Base-by-base conservation (phyloP, 2,113 vertebrate genomes). In the Saguinus midas region DNA sequence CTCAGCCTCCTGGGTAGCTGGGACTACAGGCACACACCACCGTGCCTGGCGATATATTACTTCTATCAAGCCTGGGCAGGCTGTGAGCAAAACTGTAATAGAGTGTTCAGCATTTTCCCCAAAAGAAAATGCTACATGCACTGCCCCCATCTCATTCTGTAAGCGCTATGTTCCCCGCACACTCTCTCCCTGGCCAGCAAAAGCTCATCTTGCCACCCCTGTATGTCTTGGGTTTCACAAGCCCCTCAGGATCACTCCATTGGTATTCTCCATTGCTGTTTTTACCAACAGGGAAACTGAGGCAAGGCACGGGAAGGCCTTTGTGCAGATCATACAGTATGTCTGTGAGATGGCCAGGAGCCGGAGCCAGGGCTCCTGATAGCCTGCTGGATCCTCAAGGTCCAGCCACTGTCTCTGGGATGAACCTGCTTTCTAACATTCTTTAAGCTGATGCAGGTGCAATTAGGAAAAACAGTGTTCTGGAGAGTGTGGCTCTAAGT, bases 231-330 rank as follows among this genome's bases (percentile, higher is more conserved):
- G 66, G 43, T 16, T 90, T 43, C 84, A 37, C 45, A 70, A 80
- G 25, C 25, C 57, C 64, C 29, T 14, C 1, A 17, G 35, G 50
- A 40, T 73, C 17, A 27, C 35, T 17, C 23, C 8, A 1, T 0
- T 52, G 76, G 43, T 29, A 0, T 57, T 58, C 16, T 13, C 73
- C 43, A 11, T 18, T 64, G 50, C 12, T 23, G 17, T 20, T 81
- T 95, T 87, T 32, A 35, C 43, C 37, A 48, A 35, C 75, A 52
- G 87, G 70, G 81, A 97, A 90, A 68, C 20, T 45, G 58, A 96
- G 96, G 79, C 91, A 79, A 80, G 45, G 40, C 68, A 8, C 48
- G 64, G 43, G 61, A 43, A 75, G 11, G n/a, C 37, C 85, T 40
- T 64, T 21, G 55, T 83, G 14, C 72, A 78, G 78, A 68, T 18